Evolutionary conservation across 2,797 vertebrate genomes (phyloP).

Genomic region (Natrix natrix): DNA sequence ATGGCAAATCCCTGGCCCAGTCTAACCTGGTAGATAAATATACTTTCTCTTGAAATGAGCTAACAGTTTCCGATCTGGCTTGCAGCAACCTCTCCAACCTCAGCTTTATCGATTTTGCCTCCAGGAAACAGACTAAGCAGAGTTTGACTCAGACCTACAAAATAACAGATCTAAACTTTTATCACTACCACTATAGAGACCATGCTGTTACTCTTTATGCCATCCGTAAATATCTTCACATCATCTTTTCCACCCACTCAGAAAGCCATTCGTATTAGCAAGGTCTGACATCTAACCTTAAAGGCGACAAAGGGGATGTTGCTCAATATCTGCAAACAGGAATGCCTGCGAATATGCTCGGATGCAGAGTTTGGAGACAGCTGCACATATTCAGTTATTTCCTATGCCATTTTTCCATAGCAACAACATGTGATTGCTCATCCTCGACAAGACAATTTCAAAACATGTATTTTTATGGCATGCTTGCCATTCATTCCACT

Average conservation of each 20-base stretch:
- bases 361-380: background rate
- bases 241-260: background rate
- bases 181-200: background rate
- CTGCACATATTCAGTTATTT: background rate
- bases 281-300: background rate
- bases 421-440: background rate
- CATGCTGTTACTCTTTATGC: background rate
- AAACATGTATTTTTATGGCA: background rate
- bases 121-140: background rate
- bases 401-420: background rate
- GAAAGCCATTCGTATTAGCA: background rate
- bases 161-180: background rate
- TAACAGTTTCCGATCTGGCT: background rate
- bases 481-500: background rate
- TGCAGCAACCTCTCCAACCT: background rate
- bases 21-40: background rate
- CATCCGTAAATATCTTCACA: background rate
- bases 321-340: background rate
- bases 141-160: background rate
- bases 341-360: background rate
- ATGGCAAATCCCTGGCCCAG: background rate
- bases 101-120: background rate
- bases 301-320: background rate
- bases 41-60: background rate
- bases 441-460: background rate